Evolutionary conservation across 1,140 invertebrate genomes (phyloP).

Genomic region (Brachystomella parvula): DNA sequence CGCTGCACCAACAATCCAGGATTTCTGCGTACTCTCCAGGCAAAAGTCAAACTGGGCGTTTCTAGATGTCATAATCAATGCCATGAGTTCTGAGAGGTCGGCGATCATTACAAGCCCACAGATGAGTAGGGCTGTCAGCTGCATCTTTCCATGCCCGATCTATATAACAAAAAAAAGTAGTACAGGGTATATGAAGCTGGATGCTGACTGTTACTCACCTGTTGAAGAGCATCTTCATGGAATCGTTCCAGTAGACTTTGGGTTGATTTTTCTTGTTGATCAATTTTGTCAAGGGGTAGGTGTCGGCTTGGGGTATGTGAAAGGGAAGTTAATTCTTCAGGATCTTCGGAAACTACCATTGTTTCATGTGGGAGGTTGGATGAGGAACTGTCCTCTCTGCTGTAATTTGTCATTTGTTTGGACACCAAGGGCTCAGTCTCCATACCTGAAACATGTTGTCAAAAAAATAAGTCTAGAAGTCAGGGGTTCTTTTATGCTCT

Average conservation of each 20-base stretch:
- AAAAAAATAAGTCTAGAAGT: no score
- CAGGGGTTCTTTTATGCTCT: no score
- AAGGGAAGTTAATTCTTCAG: background rate
- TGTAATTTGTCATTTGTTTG: slow-evolving; percentile 32
- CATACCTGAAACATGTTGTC: slow-evolving; percentile 32
- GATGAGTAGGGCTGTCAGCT: slow-evolving; percentile 28
- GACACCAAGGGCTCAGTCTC: slow-evolving; percentile 38
- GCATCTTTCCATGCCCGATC: slow-evolving; percentile 37
- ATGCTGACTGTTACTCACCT: slow-evolving; percentile 18
- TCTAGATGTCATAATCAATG: slow-evolving; percentile 38
- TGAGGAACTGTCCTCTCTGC: slow-evolving; percentile 32
- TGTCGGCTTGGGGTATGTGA: slow-evolving; percentile 9
- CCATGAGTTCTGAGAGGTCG: slow-evolving; percentile 36
- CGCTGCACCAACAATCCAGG: slow-evolving; percentile 36
- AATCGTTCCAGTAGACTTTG: slow-evolving; percentile 32
- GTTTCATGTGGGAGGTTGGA: slow-evolving; percentile 18
- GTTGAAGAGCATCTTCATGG: slow-evolving; percentile 37
- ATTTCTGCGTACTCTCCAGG: slow-evolving; percentile 36
- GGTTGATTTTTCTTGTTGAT: slow-evolving; percentile 21
- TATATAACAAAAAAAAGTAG: slow-evolving; percentile 16
- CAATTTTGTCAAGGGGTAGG: slow-evolving; percentile 16
- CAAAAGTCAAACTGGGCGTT: slow-evolving; percentile 39
- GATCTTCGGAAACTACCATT: background rate
- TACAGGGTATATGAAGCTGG: background rate
- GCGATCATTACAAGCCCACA: slow-evolving; percentile 34